Base-by-base conservation (phyloP, 2,797 vertebrate species). In the Fringilla coelebs region DNA sequence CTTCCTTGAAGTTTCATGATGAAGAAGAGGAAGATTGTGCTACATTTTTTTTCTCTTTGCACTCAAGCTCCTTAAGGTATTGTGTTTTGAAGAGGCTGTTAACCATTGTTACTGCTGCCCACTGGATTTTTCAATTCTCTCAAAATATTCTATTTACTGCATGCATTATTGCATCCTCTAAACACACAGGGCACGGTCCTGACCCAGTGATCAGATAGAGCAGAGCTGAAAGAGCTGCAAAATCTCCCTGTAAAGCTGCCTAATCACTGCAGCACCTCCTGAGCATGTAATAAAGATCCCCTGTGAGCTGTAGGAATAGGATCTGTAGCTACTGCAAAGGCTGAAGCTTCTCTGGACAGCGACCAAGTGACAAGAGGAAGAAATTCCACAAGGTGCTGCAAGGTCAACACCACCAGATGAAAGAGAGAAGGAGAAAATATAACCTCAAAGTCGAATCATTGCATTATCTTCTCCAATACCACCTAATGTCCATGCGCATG, bases 401-500 rank as follows among this genome's bases (percentile, higher is more conserved):
- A 60, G 51, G 24, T 48, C 61, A 51, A 34, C 32, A 34, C 0
- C 14, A 40, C 22, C 17, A 36, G 21, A 25, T 3, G 16, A 28
- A n/a, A 63, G 25, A 61, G 3, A 61, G 9, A 1, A 66, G n/a
- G 5, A 68, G 11, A 28, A 72, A 72, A 68, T 5, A 49, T 2
- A 68, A 36, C 7, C 34, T 75, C 40, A 36, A 58, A 70, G 54
- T 41, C 34, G 72, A 72, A 71, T 18, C 3, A 19, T 4, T 26
- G 15, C 21, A n/a, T 63, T 60, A 6, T 46, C n/a, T 49, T 57
- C 32, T 60, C 17, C 15, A 89, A 19, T 1, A 28, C 9, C 65
- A 54, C 22, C 22, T 17, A 7, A 21, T 13, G 40, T 13, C 25
- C 45, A 6, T 0, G 11, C 14, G 15, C 20, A 21, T 0, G 1